These are phyloP conservation scores for Barnardius zonarius DNA, from an alignment of 2,113 vertebrate species.

Conservation along the genomic window DNA sequence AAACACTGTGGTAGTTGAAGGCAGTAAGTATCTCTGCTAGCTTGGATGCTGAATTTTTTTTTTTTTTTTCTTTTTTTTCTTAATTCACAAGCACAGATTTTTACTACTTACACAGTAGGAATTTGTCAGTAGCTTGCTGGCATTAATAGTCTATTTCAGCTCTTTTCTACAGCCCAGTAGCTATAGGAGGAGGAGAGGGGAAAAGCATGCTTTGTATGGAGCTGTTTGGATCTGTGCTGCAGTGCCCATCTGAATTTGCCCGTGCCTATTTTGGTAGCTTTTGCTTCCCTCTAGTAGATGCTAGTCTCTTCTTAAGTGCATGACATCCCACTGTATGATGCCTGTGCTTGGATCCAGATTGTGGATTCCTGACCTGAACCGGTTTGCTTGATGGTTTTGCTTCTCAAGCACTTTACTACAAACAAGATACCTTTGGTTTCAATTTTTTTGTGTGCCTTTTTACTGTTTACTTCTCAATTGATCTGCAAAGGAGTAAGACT, in stretches of 20 bases:
- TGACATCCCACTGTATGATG: background rate
- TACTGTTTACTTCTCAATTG: background rate
- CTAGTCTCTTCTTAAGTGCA: background rate
- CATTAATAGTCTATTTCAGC: conserved; percentile 36
- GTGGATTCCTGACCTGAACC: background rate
- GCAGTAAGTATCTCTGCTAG: conserved; percentile 45
- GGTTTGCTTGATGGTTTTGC: background rate
- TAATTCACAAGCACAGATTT: conserved; percentile 21
- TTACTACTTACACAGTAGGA: conserved; percentile 31
- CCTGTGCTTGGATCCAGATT: background rate
- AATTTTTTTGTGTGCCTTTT: background rate
- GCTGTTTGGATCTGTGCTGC: background rate
- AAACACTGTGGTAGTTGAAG: background rate
- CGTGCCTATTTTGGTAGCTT: background rate
- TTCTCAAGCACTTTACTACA: background rate
- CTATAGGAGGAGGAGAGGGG: background rate
- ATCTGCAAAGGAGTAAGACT: background rate
- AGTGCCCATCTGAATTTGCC: background rate
- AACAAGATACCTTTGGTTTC: background rate
- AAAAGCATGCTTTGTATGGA: conserved; percentile 43
- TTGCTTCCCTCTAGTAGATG: background rate
- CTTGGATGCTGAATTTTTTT: background rate
- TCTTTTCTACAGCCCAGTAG: conserved; percentile 37
- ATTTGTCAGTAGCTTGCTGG: conserved; percentile 47
- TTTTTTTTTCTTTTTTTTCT: background rate